These are phyloP conservation scores for Masnerella sp. DNA, from an alignment of 2,888 invertebrate genomes.

Conservation along the genomic window DNA sequence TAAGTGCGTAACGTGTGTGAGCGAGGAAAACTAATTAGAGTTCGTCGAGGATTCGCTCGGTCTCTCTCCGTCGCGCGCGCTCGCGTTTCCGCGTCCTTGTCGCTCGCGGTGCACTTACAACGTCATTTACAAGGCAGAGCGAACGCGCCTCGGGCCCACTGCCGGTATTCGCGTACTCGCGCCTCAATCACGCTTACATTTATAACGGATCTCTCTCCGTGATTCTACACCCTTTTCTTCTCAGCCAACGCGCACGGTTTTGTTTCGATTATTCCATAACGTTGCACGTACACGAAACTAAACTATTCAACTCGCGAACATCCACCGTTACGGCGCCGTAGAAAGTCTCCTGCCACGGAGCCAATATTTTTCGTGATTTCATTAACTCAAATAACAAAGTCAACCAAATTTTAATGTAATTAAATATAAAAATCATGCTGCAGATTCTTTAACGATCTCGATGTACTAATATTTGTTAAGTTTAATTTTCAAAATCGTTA, in stretches of 20 bases:
- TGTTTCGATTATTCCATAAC: slow-evolving; percentile 36
- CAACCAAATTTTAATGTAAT: too few species aligned
- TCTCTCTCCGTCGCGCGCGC: too few species aligned
- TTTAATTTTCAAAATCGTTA: too few species aligned
- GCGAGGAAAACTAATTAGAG: slow-evolving; percentile 58
- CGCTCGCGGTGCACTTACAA: slow-evolving; percentile 30
- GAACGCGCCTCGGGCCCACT: slow-evolving; percentile 43
- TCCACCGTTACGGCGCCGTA: too few species aligned
- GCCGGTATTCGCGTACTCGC: slow-evolving; percentile 45
- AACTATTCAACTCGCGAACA: slow-evolving; percentile 26
- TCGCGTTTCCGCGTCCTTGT: slow-evolving; percentile 44
- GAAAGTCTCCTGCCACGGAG: too few species aligned
- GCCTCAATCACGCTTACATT: slow-evolving; percentile 47
- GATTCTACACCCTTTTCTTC: slow-evolving; percentile 39
- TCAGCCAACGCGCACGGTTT: slow-evolving; percentile 40
- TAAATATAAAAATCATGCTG: too few species aligned
- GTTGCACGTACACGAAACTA: slow-evolving; percentile 19
- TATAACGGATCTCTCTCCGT: slow-evolving; percentile 50
- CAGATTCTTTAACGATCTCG: too few species aligned
- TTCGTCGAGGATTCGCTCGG: slow-evolving; percentile 27
- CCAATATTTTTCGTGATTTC: too few species aligned
- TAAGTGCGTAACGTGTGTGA: slow-evolving; percentile 45
- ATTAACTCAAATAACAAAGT: too few species aligned
- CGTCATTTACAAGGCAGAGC: slow-evolving; percentile 43
- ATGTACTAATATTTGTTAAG: too few species aligned